Base-by-base conservation (phyloP, 2,888 invertebrate genomes). In the Dione vanillae region DNA sequence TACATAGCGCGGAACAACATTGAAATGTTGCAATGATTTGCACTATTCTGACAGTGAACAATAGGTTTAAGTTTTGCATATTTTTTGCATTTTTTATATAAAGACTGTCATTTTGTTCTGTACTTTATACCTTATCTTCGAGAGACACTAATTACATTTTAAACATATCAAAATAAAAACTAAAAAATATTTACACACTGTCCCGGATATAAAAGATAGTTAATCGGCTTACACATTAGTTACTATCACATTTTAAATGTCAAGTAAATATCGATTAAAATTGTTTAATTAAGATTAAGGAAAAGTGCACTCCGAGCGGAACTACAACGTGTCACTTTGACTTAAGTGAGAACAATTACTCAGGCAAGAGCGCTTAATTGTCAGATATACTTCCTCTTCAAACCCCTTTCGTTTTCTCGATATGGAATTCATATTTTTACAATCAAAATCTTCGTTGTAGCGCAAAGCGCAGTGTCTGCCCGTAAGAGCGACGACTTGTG, bases 271-370 rank as follows among this genome's bases (percentile, higher is more conserved):
- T 49, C 49, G 5, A 59, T 61, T 61, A 58, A 59, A 40, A n/a
- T 49, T 19, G 45, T 43, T 49, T 49, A 59, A 58, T 67, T 43
- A 59, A 47, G 47, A 47, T 59, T 51, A 67, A 61, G 47, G 41
- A 37, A 41, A 56, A 67, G 59, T 41, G 12, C 41, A 27, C n/a
- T 51, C 19, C 27, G 2, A 27, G 41, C 67, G 67, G 61, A 67
- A 67, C 43, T 37, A 10, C 16, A 2, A 11, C 37, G 41, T 61
- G 67, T 61, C 49, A 59, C 20, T 43, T 67, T 35, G 35, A 61
- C 27, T 67, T 67, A 43, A 67, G 51, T 51, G 40, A 27, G n/a
- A 59, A 41, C 61, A 51, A 61, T 61, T 61, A 61, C 16, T 52
- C 11, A 11, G 11, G 3, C 11, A 37, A n/a, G 27, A 59, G n/a